phyloP scores from a whole-genome alignment of 2,797 vertebrate genomes.

The Pseudomugil gertrudae region DNA sequence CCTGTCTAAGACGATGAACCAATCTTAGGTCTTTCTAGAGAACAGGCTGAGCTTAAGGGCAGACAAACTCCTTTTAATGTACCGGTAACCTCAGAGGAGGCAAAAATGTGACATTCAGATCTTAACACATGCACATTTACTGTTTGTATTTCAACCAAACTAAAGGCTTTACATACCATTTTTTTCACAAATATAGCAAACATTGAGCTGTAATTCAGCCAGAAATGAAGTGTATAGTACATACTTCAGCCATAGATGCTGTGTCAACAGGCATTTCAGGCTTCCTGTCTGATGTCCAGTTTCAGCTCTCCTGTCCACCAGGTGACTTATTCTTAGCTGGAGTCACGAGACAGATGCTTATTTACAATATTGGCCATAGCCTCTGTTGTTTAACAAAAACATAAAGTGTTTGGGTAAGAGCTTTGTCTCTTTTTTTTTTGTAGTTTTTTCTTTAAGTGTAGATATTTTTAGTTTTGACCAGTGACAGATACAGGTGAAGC shows the following conservation, averaged over 20 bases:
- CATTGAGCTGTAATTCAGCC: conserved; percentile 30
- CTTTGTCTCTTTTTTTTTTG: not conserved
- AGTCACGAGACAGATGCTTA: conserved; percentile 20
- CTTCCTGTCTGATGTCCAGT: not conserved
- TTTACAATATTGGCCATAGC: not conserved
- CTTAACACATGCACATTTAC: not conserved
- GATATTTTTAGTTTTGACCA: conserved; percentile 8
- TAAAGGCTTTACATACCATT: too few species aligned
- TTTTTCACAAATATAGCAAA: too few species aligned
- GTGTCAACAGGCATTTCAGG: conserved; percentile 39
- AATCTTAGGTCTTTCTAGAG: not conserved
- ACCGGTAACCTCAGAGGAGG: too few species aligned
- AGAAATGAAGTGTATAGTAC: conserved; percentile 27
- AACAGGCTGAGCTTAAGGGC: not conserved
- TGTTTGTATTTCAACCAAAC: too few species aligned
- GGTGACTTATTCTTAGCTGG: conserved; percentile 21
- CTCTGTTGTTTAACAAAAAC: conserved; percentile 5
- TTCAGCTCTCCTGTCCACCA: conserved; percentile 9
- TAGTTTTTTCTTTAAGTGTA: conserved; percentile 7
- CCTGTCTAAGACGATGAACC: not conserved
- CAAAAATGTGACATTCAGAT: not conserved
- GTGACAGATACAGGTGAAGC: not conserved
- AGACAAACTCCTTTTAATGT: too few species aligned
- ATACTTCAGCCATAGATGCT: conserved; percentile 38
- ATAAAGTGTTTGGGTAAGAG: not conserved